Percentiles rank a stretch among this genome's conserved stretches.
phyloP scores from a whole-genome alignment of 2,888 invertebrate species.

The Synanthedon formicaeformis region DNA sequence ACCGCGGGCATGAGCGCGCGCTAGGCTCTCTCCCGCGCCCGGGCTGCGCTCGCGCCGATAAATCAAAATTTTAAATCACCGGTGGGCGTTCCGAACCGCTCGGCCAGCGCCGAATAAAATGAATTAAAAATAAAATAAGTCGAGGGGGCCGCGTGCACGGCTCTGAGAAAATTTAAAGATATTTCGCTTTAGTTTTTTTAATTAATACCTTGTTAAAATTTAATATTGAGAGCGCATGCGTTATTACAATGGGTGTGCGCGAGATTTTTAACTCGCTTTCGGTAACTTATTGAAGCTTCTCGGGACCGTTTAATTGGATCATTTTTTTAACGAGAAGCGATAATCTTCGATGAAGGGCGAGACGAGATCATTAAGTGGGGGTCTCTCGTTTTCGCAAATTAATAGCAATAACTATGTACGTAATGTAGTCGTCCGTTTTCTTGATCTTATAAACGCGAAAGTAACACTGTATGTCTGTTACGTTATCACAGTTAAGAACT shows the following conservation, averaged over 20 bases:
- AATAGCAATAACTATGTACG: slow-evolving; percentile 10
- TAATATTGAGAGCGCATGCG: slow-evolving; percentile 67
- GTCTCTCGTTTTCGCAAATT: slow-evolving; percentile 33
- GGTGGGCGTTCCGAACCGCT: slow-evolving; percentile 60
- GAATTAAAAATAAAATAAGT: slow-evolving; percentile 67
- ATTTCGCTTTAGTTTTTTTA: slow-evolving; percentile 71
- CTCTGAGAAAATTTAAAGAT: slow-evolving; percentile 67
- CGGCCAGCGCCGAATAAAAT: slow-evolving; percentile 66
- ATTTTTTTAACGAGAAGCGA: slow-evolving; percentile 64
- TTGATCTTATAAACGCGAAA: too few species aligned
- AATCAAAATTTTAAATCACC: slow-evolving; percentile 72
- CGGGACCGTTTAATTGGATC: slow-evolving; percentile 59
- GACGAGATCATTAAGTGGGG: slow-evolving; percentile 34
- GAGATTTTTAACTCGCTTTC: slow-evolving; percentile 58
- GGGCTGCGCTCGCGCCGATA: slow-evolving; percentile 53
- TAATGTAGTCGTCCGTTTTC: too few species aligned
- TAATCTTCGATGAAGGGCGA: slow-evolving; percentile 47
- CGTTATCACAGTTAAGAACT: too few species aligned
- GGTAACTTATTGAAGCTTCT: slow-evolving; percentile 61
- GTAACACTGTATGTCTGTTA: too few species aligned
- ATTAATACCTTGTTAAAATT: slow-evolving; percentile 72
- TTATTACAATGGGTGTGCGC: slow-evolving; percentile 69
- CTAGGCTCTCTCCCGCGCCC: slow-evolving; percentile 27
- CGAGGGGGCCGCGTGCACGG: slow-evolving; percentile 49
- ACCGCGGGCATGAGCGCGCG: slow-evolving; percentile 41